These are phyloP conservation scores for Lampris megalopsis DNA, from an alignment of 2,113 vertebrate species.

Conservation along the genomic window DNA sequence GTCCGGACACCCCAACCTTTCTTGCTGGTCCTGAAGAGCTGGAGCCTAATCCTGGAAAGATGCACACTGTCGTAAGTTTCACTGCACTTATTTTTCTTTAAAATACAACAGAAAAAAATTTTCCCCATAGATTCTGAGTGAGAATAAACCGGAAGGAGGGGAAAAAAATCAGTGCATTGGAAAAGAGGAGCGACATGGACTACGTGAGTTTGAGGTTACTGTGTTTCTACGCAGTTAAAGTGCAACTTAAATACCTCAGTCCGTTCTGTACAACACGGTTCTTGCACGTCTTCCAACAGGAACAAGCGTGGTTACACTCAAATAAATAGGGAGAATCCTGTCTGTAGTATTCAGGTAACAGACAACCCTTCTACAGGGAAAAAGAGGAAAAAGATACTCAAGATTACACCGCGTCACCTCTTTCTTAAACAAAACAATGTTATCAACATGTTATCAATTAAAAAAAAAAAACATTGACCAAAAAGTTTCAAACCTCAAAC, in stretches of 20 bases:
- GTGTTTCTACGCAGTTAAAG: not conserved
- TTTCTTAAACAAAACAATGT: too few species aligned
- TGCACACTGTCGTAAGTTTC: constrained; percentile 7
- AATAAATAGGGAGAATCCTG: constrained; percentile 95
- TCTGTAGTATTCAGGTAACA: constrained; percentile 96
- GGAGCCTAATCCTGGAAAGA: constrained; percentile 87
- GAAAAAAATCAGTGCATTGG: not conserved
- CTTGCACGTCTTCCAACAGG: constrained; percentile 95
- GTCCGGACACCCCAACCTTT: constrained; percentile 97
- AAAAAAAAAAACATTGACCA: too few species aligned
- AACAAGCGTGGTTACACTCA: constrained; percentile 97
- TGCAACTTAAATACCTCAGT: constrained; percentile 84
- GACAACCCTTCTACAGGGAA: constrained; percentile 85
- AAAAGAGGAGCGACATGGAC: not conserved
- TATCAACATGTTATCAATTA: too few species aligned
- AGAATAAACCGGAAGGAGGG: too few species aligned
- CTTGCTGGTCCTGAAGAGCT: constrained; percentile 91
- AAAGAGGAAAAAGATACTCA: not conserved
- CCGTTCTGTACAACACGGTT: constrained; percentile 97
- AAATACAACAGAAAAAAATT: not conserved
- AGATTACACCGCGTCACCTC: too few species aligned
- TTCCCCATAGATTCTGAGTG: too few species aligned
- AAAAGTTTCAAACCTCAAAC: too few species aligned
- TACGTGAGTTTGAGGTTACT: too few species aligned
- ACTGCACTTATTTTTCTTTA: not conserved